Base-by-base conservation (phyloP, 2,113 vertebrate genomes). In the Meleagris gallopavo region DNA sequence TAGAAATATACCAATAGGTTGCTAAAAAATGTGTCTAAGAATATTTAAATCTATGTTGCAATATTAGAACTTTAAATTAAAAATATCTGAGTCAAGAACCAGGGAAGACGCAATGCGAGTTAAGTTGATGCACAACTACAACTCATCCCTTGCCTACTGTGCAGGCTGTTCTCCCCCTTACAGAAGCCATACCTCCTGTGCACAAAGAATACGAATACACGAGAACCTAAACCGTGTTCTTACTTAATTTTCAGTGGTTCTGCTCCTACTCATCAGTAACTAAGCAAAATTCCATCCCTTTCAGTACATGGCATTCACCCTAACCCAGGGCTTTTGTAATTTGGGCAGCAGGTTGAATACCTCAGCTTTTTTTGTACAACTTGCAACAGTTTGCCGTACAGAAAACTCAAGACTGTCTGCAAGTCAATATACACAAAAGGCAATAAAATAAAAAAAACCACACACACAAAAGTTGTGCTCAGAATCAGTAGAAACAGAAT, bases 301-400 rank as follows among this genome's bases (percentile, higher is more conserved):
- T 34, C 48, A 54, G 38, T 29, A 52, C 11, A 38, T 3, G 8
- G 20, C 43, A 48, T 57, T 48, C 22, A 66, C 41, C 20, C 11
- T 10, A 8, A 14, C 4, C 7, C 5, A 61, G 16, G 2, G 2
- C 45, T 67, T 66, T 0, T 1, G 50, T 29, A 2, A 6, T 6
- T 8, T 9, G 27, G 6, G 6, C 0, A 21, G 17, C 13, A 14
- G 6, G 6, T 15, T 6, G 15, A 24, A 54, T 58, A 41, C 5
- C 40, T 50, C n/a, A 24, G 4, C 8, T 70, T 66, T 55, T 54
- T 41, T 30, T 69, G 8, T 21, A 46, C 32, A 46, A 32, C 27
- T 58, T 22, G 11, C 30, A 89, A 36, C 2, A 46, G 27, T n/a
- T 88, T 41, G 9, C 32, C 48, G 14, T 46, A 34, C 13, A 61